A percentile compares a stretch with the other conserved stretches of the same genome.
Conservation (phyloP, 1,140 invertebrate species). For the Heliothis subflexa region DNA sequence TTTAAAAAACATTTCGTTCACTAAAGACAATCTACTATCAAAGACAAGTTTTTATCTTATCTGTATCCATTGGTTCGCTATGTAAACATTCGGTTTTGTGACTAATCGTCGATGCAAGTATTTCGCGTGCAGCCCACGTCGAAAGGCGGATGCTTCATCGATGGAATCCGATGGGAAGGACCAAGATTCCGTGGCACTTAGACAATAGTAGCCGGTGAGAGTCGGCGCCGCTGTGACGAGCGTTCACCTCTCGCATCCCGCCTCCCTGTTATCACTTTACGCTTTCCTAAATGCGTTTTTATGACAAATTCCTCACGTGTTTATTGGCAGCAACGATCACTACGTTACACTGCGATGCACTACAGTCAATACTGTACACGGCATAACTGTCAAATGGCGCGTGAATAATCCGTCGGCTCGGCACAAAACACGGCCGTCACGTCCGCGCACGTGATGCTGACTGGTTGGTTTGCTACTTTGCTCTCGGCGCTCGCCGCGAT, state of each 20-base stretch:
- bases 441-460: constrained; percentile 82
- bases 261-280: constrained; percentile 60
- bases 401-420: constrained; percentile 67
- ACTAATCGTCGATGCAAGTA: constrained; percentile 61
- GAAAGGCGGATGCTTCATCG: constrained; percentile 76
- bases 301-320: constrained; percentile 63
- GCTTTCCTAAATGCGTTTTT: constrained; percentile 54
- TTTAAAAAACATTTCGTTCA: constrained; percentile 41
- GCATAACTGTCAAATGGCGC: constrained; percentile 78
- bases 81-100: constrained; percentile 76
- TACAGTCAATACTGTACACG: constrained; percentile 75
- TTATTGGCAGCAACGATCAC: constrained; percentile 68
- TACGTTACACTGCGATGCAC: constrained; percentile 73
- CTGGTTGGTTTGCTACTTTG: constrained; percentile 74
- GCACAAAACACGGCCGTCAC: constrained; percentile 66
- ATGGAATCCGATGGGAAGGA: constrained; percentile 83
- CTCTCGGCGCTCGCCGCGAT: constrained; percentile 76
- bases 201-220: constrained; percentile 84
- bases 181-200: constrained; percentile 84
- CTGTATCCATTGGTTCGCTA: constrained; percentile 65
- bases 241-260: constrained; percentile 83
- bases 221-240: constrained; percentile 83
- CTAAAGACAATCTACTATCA: constrained; percentile 48
- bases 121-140: constrained; percentile 75
- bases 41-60: constrained; percentile 69